Base-by-base conservation (phyloP, 2,888 invertebrate genomes). In the Coelogynopora nodosa region DNA sequence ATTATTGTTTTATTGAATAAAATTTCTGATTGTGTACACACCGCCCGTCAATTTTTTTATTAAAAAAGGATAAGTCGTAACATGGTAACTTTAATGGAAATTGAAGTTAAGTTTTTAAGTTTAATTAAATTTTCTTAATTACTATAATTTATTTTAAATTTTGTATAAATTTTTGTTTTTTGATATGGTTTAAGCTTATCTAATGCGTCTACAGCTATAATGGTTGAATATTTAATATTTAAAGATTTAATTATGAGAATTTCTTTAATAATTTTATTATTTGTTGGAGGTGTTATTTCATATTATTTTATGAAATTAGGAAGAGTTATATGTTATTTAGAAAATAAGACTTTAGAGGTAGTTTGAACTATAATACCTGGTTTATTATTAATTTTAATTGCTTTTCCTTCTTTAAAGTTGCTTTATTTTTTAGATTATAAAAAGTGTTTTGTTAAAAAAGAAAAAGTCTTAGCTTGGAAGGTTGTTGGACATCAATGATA, bases 211-310 rank as follows among this genome's bases (percentile, higher is more conserved):
- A 90, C 89, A 5, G 89, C 89, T 30, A 83, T 89, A 83, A 90
- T 90, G 88, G 89, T 89, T 84, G 89, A 90, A 87, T 84, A 90
- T 86, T 88, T 89, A 87, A 88, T 88, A 84, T 90, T 90, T 87
- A 90, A 91, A 87, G 90, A 91, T 86, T 89, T 90, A 87, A 88
- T 89, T 67, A 89, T 91, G 88, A 18, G 89, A 31, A 82, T 90
- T 10, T 84, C 90, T 86, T 87, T 87, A 23, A 67, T 90, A 87
- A 89, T 90, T 86, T 88, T 88, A 67, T 84, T 88, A 67, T 67
- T 90, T 29, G 89, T 90, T 0, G 87, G 88, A 0, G 89, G 89
- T 86, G 87, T 89, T 23, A 82, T 90, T 67, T 18, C 88, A 74
- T 87, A 67, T 82, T 67, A 89, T 89, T 88, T 0, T 88, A 89